Evolutionary conservation across 1,140 invertebrate species (phyloP), one percentile per base, ranked within the genome.

Genomic region (Penaeus japonicus): DNA sequence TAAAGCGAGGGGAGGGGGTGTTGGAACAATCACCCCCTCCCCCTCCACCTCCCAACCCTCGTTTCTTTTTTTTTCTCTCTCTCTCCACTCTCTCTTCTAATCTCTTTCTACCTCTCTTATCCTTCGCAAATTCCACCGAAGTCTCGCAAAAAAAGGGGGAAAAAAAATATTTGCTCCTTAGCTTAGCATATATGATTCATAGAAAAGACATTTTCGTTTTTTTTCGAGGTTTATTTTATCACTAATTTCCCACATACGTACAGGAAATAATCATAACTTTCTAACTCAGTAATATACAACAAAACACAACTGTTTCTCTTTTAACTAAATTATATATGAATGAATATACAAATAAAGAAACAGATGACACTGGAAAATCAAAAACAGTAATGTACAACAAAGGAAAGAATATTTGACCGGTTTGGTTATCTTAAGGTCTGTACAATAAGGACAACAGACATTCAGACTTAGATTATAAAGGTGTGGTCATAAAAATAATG

Each of bases 211-310:
- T 53, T 57, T 24, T 5, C 24, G 27, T 80, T 84, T 84, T 32
- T 57, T 85, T 84, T 84, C 83, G 82, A 83, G 81, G 80, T 83
- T 88, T 70, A 79, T 79, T 47, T 89, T 89, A 89, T 89, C 87
- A 89, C 87, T 89, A 89, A 78, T 89, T 79, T 89, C 87, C 87
- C 87, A 89, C 87, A 89, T 89, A 89, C 87, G 83, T 89, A 89
- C 82, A 89, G 82, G 83, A 89, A 84, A 89, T 84, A 84, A 89
- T 89, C 82, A 84, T 82, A 85, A 88, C 81, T 65, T 75, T 84
- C 87, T 89, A 89, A 89, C 87, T 89, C 87, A 89, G 39, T 85
- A 89, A 89, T 89, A 85, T 89, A 89, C 87, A 89, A 89, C 87
- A 89, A 84, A 89, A 89, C 87, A 89, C 87, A 89, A 88, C 87